Base-by-base conservation (phyloP, 1,140 invertebrate species). In the Pygmarrhopalites habei region DNA sequence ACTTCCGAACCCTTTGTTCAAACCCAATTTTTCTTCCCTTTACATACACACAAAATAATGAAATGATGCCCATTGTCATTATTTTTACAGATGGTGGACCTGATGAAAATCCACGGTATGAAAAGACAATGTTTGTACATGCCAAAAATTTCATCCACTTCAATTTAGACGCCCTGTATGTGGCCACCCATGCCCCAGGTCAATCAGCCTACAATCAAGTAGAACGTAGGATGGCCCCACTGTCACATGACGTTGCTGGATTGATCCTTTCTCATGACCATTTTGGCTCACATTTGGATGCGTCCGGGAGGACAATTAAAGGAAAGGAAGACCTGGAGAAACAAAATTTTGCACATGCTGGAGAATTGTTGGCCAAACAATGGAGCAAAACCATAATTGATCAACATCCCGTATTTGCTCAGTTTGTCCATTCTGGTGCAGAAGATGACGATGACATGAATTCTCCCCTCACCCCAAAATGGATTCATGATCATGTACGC, bases 101-200 rank as follows among this genome's bases (percentile, higher is more conserved):
- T n/a, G 75, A 79, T 64, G 74, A 78, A 72, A 77, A 76, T 62
- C 76, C 75, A 21, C 51, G 58, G 30, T 59, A 29, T 41, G 1
- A 1, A 1, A 2, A 21, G 1, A 44, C 25, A 7, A 2, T 58
- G 2, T 2, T 19, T 17, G 23, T 44, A 43, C 60, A 68, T 41
- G 64, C 69, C 58, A 1, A 47, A 1, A 19, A 30, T 30, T 60
- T 51, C 23, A 51, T 25, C 2, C 28, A 49, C n/a, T 32, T 32
- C 25, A 67, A 78, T 71, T 66, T 78, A 46, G 77, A 79, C 66
- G 75, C 72, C 51, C 21, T 75, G 46, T 78, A 72, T 65, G 73
- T 77, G 41, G 71, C 70, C 21, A 76, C 74, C 3, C 75, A 79
- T 73, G 76, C 77, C 43, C 75, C 75, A 43, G 74, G 75, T 19